Base-by-base conservation (phyloP, 2,113 vertebrate genomes). In the Myrmecophaga tridactyla region DNA sequence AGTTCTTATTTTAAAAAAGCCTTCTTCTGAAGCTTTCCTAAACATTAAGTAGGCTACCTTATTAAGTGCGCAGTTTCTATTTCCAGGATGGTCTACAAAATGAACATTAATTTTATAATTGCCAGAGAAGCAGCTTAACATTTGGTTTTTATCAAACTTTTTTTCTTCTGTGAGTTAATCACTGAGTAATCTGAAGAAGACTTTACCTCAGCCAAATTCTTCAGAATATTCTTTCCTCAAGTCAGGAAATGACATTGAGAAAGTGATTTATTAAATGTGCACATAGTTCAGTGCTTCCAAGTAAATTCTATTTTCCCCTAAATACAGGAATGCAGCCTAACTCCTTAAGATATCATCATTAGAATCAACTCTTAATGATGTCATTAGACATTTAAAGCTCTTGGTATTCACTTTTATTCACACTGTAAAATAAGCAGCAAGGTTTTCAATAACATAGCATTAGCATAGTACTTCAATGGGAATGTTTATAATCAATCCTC, bases 231-330 rank as follows among this genome's bases (percentile, higher is more conserved):
- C 65, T 81, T 87, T 91, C 51, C 65, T 86, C 7, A 34, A 73
- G 20, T 73, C 62, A 80, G 2, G 46, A 94, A 96, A 69, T 97
- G 77, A 94, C 67, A n/a, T 92, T 86, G 80, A 92, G 69, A 84
- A 91, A 41, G 69, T 69, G 81, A 94, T 94, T 87, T 70, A 80
- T 65, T 83, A 70, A 81, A 21, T 81, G 17, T 76, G 8, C 39
- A 65, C 46, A 56, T 41, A 92, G 86, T 53, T 87, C 56, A 43
- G 25, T 72, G 46, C 1, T 41, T 23, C 87, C 43, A 2, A 89
- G 31, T 39, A 48, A 90, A 63, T 72, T 89, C 46, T 70, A 4
- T 84, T 94, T 93, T 96, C 56, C 83, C 15, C 34, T 86, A 70
- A 78, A 80, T 87, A 69, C n/a, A 70, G 43, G 36, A 92, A 89